A percentile compares a stretch with the other conserved stretches of the same genome.
Evolutionary conservation across 2,113 vertebrate species (phyloP).

Genomic region (Camelus bactrianus): DNA sequence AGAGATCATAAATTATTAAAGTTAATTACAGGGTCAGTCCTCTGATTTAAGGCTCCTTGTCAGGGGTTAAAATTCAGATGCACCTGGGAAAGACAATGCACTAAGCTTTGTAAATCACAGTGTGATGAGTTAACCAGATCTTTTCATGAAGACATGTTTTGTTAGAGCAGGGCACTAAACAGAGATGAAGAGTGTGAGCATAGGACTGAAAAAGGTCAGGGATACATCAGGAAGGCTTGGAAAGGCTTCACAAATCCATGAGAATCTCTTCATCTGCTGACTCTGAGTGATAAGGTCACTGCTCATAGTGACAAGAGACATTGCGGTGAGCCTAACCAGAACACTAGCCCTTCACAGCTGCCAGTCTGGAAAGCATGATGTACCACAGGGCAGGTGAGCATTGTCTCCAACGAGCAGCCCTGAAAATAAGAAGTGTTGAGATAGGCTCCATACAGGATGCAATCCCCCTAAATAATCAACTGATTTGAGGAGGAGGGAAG

Average conservation of each 20-base stretch:
- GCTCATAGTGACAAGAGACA: background rate
- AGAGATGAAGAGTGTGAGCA: background rate
- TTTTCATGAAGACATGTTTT: background rate
- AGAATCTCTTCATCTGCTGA: background rate
- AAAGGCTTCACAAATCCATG: background rate
- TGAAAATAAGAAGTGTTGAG: slow-evolving; percentile 25
- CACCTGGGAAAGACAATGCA: slow-evolving; percentile 21
- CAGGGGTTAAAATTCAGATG: slow-evolving; percentile 60
- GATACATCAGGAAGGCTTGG: background rate
- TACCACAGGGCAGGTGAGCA: background rate
- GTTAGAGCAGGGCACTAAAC: background rate
- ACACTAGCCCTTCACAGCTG: accelerated
- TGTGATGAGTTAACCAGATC: slow-evolving; percentile 42
- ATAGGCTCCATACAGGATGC: slow-evolving; percentile 40
- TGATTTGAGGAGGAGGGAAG: slow-evolving; percentile 58
- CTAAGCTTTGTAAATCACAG: slow-evolving; percentile 46
- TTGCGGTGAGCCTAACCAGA: background rate
- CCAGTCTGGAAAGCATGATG: background rate
- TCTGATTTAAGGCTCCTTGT: slow-evolving; percentile 60
- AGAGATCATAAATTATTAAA: slow-evolving; percentile 54
- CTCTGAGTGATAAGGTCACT: background rate
- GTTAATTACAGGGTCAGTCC: slow-evolving; percentile 62
- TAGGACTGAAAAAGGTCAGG: background rate
- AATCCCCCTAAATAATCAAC: slow-evolving; percentile 58
- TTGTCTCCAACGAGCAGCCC: background rate